Evolutionary conservation across 2,113 vertebrate species (phyloP).

Genomic region (Neodontobutis hainanensis): DNA sequence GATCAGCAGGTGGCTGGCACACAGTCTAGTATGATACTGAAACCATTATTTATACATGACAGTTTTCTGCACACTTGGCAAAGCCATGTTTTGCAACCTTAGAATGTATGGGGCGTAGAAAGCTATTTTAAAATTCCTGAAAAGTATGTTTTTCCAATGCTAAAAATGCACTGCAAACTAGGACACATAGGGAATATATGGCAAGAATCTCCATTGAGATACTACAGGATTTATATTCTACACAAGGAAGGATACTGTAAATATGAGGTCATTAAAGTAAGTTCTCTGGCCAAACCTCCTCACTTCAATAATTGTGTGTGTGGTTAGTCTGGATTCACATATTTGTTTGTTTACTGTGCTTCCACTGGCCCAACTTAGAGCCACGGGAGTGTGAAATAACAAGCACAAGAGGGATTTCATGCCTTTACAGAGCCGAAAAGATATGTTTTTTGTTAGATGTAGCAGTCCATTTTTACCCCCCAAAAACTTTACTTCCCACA

Average conservation of each 20-base stretch:
- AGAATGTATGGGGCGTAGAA: conserved; percentile 13
- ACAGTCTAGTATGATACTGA: conserved; percentile 65
- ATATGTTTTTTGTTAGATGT: conserved; percentile 66
- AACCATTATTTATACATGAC: conserved; percentile 72
- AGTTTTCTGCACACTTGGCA: conserved; percentile 29
- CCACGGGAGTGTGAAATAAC: conserved; percentile 84
- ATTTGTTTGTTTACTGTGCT: conserved; percentile 67
- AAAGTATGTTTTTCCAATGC: conserved; percentile 19
- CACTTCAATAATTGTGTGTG: conserved; percentile 30
- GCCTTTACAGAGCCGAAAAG: conserved; percentile 68
- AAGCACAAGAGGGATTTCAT: conserved; percentile 82
- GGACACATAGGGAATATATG: conserved; percentile 22
- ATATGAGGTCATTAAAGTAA: conserved; percentile 72
- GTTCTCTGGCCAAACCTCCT: conserved; percentile 51
- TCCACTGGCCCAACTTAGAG: conserved; percentile 63
- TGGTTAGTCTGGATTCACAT: conserved; percentile 47
- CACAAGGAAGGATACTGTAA: conserved; percentile 33
- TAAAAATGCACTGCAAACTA: conserved; percentile 11
- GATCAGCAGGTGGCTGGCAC: conserved; percentile 73
- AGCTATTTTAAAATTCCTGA: conserved; percentile 29
- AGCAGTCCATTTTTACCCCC: conserved; percentile 63
- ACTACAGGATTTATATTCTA: conserved; percentile 40
- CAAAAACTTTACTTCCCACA: conserved; percentile 60
- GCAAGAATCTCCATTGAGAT: conserved; percentile 25
- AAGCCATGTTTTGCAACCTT: neutral